phyloP scores from a whole-genome alignment of 2,113 vertebrate genomes.

The Calidris pygmaea region DNA sequence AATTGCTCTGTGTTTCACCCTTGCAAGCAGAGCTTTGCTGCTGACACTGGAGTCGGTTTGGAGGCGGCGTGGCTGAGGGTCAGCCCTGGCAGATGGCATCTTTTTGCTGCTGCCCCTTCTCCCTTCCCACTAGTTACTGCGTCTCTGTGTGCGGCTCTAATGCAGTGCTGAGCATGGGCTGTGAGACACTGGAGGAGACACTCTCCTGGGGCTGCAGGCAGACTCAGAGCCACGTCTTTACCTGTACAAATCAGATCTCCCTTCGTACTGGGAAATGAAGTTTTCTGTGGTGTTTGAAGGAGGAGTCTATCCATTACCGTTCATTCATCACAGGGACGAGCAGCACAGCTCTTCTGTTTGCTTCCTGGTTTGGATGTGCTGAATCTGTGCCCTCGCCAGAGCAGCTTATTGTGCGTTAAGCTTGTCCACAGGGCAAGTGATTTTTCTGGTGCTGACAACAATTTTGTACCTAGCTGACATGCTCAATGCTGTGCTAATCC shows the following conservation, averaged over 20 bases:
- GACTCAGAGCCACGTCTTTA: background rate
- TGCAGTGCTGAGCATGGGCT: rapidly evolving
- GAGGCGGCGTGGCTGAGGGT: background rate
- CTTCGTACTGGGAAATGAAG: background rate
- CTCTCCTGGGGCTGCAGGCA: background rate
- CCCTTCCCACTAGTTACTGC: background rate
- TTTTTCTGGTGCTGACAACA: conserved; percentile 16
- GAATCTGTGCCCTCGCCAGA: background rate
- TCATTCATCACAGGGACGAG: background rate
- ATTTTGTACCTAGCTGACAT: background rate
- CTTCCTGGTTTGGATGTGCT: background rate
- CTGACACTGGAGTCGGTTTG: background rate
- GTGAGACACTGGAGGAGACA: background rate
- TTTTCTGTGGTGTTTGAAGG: background rate
- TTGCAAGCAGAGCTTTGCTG: conserved; percentile 1
- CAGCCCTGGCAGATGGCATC: conserved; percentile 48
- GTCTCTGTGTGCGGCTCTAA: background rate
- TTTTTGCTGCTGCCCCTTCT: background rate
- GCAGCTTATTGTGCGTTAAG: background rate
- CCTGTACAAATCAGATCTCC: background rate
- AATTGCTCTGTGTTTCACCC: background rate
- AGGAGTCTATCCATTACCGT: rapidly evolving
- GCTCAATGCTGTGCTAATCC: background rate
- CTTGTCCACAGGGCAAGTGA: background rate
- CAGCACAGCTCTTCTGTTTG: background rate